phyloP scores from a whole-genome alignment of 1,140 invertebrate genomes.

The Chironomus striatipennis region DNA sequence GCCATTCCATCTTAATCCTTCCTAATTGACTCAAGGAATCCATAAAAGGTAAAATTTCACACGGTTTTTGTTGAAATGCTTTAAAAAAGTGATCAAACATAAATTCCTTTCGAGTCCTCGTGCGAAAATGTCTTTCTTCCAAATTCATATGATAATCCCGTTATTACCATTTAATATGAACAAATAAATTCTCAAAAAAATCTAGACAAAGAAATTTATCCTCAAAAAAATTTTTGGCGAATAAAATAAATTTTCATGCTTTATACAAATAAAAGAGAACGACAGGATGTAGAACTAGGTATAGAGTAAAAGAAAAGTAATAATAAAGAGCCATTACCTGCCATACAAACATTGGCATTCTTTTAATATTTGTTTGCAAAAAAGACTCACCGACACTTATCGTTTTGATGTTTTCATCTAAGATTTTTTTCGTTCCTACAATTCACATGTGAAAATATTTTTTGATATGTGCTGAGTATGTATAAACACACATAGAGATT shows the following conservation, averaged over 20 bases:
- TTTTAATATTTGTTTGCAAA: too few species aligned
- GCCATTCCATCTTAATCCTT: background rate
- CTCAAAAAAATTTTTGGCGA: background rate
- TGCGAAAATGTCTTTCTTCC: background rate
- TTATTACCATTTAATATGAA: background rate
- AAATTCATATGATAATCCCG: background rate
- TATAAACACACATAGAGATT: background rate
- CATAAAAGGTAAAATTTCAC: slow-evolving; percentile 6
- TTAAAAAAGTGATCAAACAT: background rate
- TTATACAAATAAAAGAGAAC: slow-evolving; percentile 4
- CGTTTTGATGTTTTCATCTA: background rate
- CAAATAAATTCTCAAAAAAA: background rate
- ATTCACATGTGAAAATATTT: background rate
- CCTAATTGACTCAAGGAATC: background rate
- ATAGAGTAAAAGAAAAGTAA: background rate
- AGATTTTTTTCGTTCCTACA: background rate
- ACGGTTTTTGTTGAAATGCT: background rate
- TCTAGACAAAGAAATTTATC: background rate
- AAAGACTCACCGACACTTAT: background rate
- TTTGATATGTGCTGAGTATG: background rate
- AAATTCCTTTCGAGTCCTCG: background rate
- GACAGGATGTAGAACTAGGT: background rate
- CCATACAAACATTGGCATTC: background rate
- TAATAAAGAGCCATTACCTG: slow-evolving; percentile 6
- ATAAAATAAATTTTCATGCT: background rate